phyloP scores from a whole-genome alignment of 2,888 invertebrate species.

The Bhutanitis thaidina region DNA sequence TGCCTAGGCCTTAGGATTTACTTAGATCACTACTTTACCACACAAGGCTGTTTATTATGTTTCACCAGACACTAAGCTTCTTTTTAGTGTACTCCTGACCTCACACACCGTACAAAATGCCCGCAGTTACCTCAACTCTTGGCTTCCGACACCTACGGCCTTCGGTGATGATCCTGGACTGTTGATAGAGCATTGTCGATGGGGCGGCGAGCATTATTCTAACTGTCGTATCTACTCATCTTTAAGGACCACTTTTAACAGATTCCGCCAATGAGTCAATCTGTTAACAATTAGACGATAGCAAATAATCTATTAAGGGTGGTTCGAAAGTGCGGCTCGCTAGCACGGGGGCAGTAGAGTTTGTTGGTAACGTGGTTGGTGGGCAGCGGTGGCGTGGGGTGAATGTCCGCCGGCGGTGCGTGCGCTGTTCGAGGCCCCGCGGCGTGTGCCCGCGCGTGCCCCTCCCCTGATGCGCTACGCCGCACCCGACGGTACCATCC shows the following conservation, averaged over 20 bases:
- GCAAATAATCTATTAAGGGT: slow-evolving; percentile 55
- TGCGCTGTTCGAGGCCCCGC: slow-evolving; percentile 75
- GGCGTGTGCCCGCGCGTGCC: slow-evolving; percentile 61
- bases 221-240: slow-evolving; percentile 45
- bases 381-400: slow-evolving; percentile 75
- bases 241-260: slow-evolving; percentile 29
- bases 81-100: slow-evolving; percentile 79
- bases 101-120: slow-evolving; percentile 77
- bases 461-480: slow-evolving; percentile 81
- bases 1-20: slow-evolving; percentile 78
- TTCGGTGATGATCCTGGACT: slow-evolving; percentile 63
- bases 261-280: neutral
- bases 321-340: slow-evolving; percentile 56
- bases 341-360: slow-evolving; percentile 56
- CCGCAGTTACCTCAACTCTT: slow-evolving; percentile 80
- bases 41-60: slow-evolving; percentile 76
- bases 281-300: neutral
- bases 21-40: slow-evolving; percentile 76
- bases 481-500: slow-evolving; percentile 81
- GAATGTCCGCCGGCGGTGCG: slow-evolving; percentile 75
- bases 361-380: slow-evolving; percentile 62
- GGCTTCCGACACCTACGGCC: slow-evolving; percentile 75
- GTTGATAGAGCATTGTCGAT: slow-evolving; percentile 46
- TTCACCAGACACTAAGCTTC: slow-evolving; percentile 76
- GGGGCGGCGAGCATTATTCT: slow-evolving; percentile 65